Evolutionary conservation across 2,797 vertebrate species (phyloP), one percentile per base, ranked within the genome.

Genomic region (Clarias laeviceps): DNA sequence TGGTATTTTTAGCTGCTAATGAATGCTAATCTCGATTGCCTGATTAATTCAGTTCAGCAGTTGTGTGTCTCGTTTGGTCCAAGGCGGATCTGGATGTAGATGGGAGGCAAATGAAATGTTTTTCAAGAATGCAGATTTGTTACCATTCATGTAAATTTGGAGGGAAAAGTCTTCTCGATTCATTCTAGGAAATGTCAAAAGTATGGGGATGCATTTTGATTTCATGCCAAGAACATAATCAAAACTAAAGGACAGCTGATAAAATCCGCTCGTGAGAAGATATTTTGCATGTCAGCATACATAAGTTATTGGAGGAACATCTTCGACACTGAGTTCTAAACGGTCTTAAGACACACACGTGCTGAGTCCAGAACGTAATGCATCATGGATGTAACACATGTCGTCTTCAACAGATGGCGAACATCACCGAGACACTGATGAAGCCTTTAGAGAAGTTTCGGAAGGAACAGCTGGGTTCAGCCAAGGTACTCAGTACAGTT

Each of bases 361-460:
- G 11, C 7, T 7, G 40, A 8, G 40, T 27, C 17, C 27, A 76
- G 73, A 22, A 32, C 4, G 17, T 73, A 27, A 45, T n/a, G 3
- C 7, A 17, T 54, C 50, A 20, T 2, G 50, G 9, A 22, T 27
- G 5, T 57, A 65, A 59, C 66, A 50, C 29, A 1, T 70, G 8
- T 61, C 22, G 8, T 61, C 82, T 89, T 85, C 84, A 89, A 89
- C 89, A 99, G 98, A 98, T 97, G 92, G 94, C 95, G 88, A 99
- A 98, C 95, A 97, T 99, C 92, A 98, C 96, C 20, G 98, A 99
- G 93, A 99, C 98, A 64, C 94, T 99, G 92, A 98, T 99, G 94
- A 99, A 99, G 92, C 98, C 98, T 80, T 93, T 99, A 94, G 98
- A 99, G 94, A 97, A 96, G 92, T 99, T 99, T 95, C 96, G 98